Conservation (phyloP, 2,113 vertebrate genomes). For the Tylochromis polylepis region DNA sequence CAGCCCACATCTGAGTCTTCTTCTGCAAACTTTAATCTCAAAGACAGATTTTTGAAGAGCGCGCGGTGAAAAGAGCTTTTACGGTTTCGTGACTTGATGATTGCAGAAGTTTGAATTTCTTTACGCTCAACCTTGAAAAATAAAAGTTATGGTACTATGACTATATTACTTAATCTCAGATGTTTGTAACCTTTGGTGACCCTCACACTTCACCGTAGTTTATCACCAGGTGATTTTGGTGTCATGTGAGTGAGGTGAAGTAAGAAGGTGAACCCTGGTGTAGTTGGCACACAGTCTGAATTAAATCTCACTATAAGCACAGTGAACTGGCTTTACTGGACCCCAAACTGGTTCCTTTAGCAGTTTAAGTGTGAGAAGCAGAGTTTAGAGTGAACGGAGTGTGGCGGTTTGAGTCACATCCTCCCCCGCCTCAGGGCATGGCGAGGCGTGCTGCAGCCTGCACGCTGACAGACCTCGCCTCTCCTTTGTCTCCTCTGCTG, state of each 20-base stretch:
- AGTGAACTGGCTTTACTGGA: background rate
- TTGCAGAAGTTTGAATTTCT: background rate
- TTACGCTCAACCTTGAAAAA: background rate
- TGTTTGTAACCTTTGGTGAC: background rate
- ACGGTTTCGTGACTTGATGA: background rate
- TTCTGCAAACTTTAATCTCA: background rate
- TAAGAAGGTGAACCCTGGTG: background rate
- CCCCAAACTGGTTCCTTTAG: background rate
- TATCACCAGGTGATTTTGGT: background rate
- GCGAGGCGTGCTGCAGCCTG: slow-evolving; percentile 36
- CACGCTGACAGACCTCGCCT: background rate
- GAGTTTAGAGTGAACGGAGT: background rate
- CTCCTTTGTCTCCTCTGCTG: background rate
- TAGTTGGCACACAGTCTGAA: background rate
- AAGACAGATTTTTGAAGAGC: background rate
- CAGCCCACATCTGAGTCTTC: background rate
- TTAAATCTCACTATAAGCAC: background rate
- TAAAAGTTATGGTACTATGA: background rate
- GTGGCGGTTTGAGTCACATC: slow-evolving; percentile 1
- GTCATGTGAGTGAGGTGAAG: background rate
- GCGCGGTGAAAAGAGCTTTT: background rate
- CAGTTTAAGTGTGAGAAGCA: background rate
- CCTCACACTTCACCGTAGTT: background rate
- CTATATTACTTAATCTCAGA: background rate
- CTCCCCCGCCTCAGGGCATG: background rate